Conservation (phyloP, 2,888 invertebrate genomes). For the Syrista parreyssii region DNA sequence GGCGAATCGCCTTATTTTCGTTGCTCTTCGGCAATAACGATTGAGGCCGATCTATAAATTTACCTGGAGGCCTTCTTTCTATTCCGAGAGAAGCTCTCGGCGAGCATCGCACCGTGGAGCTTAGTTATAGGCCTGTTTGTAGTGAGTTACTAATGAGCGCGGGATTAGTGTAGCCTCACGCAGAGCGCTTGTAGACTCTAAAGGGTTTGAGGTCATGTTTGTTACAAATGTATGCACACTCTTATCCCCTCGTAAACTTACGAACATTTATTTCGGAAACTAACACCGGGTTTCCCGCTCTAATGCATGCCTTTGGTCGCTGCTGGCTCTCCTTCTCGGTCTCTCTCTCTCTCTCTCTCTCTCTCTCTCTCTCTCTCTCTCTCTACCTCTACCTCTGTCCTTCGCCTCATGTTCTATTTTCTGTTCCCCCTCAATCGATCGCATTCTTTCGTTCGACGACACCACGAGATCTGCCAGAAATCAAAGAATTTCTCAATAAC, state of each 20-base stretch:
- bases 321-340: too few species aligned
- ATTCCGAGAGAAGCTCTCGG: slow-evolving; percentile 16
- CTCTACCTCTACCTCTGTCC: not conserved
- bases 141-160: slow-evolving; percentile 53
- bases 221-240: slow-evolving; percentile 11
- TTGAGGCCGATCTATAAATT: slow-evolving; percentile 12
- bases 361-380: slow-evolving; percentile 4
- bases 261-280: slow-evolving; percentile 8
- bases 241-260: slow-evolving; percentile 7
- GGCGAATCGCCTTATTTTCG: too few species aligned
- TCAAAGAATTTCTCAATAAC: too few species aligned
- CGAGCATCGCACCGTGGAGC: slow-evolving; percentile 11
- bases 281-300: too few species aligned
- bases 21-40: too few species aligned
- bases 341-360: not conserved
- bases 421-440: too few species aligned
- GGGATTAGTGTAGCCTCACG: slow-evolving; percentile 44
- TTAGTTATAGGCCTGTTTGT: slow-evolving; percentile 46
- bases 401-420: too few species aligned
- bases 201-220: not conserved
- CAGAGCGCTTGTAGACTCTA: not conserved
- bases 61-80: slow-evolving; percentile 11
- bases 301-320: too few species aligned
- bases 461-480: too few species aligned
- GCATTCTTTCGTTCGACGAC: too few species aligned